Percentiles rank a stretch among this genome's conserved stretches.
Conservation (phyloP, 2,888 invertebrate genomes). For the Autographa gamma region DNA sequence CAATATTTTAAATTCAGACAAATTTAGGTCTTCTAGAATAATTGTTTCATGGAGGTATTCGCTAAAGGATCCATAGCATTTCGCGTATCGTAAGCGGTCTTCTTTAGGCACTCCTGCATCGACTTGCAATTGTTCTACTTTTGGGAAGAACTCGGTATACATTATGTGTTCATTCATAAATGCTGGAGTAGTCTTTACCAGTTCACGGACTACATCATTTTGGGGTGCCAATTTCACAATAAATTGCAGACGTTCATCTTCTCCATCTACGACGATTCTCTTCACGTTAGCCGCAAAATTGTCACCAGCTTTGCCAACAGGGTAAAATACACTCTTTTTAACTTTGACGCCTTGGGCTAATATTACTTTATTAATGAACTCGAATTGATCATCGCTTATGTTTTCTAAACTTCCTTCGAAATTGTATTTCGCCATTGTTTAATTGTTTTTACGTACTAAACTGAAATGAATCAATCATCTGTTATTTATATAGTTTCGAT, state of each 20-base stretch:
- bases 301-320: constrained; percentile 66
- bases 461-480: background rate
- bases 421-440: constrained; percentile 16
- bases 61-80: constrained; percentile 65
- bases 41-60: constrained; percentile 67
- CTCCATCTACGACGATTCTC: constrained; percentile 57
- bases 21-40: constrained; percentile 70
- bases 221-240: constrained; percentile 69
- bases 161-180: constrained; percentile 69
- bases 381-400: constrained; percentile 58
- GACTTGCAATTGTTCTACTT: constrained; percentile 63
- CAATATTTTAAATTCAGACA: constrained; percentile 62
- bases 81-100: constrained; percentile 62
- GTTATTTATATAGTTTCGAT: constrained; percentile 4
- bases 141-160: constrained; percentile 67
- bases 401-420: constrained; percentile 63
- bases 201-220: constrained; percentile 47
- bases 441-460: background rate
- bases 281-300: constrained; percentile 64
- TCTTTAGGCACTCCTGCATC: constrained; percentile 61
- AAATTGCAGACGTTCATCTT: constrained; percentile 56
- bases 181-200: constrained; percentile 42
- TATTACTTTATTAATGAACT: constrained; percentile 64
- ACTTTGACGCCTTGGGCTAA: constrained; percentile 60
- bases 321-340: constrained; percentile 57